Conservation (phyloP, 2,888 invertebrate genomes). For the Gryllus longicercus region DNA sequence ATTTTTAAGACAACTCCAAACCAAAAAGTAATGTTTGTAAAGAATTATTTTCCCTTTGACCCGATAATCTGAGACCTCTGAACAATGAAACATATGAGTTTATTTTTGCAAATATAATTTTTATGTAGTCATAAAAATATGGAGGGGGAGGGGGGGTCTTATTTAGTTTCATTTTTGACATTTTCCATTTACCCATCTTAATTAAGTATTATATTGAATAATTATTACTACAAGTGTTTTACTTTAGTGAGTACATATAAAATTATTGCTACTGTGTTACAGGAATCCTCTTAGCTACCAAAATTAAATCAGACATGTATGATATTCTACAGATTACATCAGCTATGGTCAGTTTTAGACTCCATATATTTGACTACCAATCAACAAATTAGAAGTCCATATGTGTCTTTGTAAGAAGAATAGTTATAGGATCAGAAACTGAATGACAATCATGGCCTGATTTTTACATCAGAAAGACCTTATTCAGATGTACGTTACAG, state of each 20-base stretch:
- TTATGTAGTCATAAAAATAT: too few species aligned
- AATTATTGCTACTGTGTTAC: background rate
- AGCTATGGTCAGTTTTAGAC: conserved; percentile 1
- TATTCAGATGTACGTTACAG: too few species aligned
- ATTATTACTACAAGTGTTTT: background rate
- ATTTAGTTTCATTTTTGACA: background rate
- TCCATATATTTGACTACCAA: background rate
- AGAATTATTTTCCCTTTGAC: too few species aligned
- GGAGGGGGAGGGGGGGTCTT: too few species aligned
- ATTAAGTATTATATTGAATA: background rate
- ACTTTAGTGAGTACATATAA: background rate
- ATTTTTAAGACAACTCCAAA: too few species aligned
- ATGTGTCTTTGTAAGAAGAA: background rate
- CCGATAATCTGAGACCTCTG: too few species aligned
- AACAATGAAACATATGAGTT: too few species aligned
- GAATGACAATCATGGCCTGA: background rate
- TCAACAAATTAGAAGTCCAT: background rate
- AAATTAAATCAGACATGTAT: background rate
- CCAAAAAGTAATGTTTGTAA: background rate
- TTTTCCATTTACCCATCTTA: background rate
- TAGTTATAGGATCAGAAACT: background rate
- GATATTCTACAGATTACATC: background rate
- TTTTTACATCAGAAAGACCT: too few species aligned
- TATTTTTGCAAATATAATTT: too few species aligned
- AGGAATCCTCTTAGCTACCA: background rate